Percentiles rank a stretch among this genome's conserved stretches.
Conservation (phyloP, 2,888 invertebrate species). For the Colostygia pectinataria region DNA sequence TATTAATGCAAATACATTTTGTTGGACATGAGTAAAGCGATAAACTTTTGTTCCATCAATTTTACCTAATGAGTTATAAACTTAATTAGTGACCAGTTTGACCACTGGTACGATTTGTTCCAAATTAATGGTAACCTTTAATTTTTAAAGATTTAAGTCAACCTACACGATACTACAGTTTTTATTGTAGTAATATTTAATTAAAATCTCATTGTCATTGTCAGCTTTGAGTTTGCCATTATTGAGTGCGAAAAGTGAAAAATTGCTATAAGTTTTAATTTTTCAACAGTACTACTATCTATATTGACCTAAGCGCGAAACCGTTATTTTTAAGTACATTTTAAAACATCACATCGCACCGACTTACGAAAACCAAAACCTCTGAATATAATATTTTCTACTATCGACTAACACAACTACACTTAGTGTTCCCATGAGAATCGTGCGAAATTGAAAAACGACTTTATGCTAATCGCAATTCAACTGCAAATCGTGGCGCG, state of each 20-base stretch:
- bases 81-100: slow-evolving; percentile 14
- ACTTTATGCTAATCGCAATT: slow-evolving; percentile 66
- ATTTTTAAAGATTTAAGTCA: slow-evolving; percentile 20
- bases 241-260: slow-evolving; percentile 31
- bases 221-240: slow-evolving; percentile 24
- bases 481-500: slow-evolving; percentile 65
- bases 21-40: slow-evolving; percentile 9
- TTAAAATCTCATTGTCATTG: slow-evolving; percentile 25
- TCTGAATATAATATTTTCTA: slow-evolving; percentile 63
- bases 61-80: slow-evolving; percentile 22
- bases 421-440: slow-evolving; percentile 40
- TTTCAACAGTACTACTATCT: no score
- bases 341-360: slow-evolving; percentile 5
- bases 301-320: no score
- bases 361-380: background rate
- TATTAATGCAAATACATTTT: slow-evolving; percentile 13
- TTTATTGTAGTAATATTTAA: slow-evolving; percentile 26
- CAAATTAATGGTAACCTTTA: slow-evolving; percentile 26
- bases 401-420: slow-evolving; percentile 61
- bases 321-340: no score
- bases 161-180: slow-evolving; percentile 26
- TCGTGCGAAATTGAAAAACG: slow-evolving; percentile 66
- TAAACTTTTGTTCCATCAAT: slow-evolving; percentile 17
- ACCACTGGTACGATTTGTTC: slow-evolving; percentile 2
- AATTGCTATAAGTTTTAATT: slow-evolving; percentile 12